A percentile compares a stretch with the other conserved stretches of the same genome.
Conservation (phyloP, 2,888 invertebrate genomes). For the Patella pellucida region DNA sequence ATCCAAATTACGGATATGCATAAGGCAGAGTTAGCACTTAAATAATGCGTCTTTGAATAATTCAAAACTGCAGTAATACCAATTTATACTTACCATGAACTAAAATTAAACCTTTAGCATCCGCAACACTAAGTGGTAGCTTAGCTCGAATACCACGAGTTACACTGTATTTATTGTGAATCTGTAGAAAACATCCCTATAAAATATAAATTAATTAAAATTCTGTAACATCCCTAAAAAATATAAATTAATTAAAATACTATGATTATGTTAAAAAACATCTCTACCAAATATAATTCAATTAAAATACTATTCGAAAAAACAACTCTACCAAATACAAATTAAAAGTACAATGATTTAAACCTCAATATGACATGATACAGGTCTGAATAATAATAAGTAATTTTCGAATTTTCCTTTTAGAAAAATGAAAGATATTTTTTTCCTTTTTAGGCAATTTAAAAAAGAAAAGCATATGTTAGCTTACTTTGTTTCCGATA, state of each 20-base stretch:
- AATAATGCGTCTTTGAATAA: too few species aligned
- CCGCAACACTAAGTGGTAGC: constrained; percentile 57
- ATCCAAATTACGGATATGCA: too few species aligned
- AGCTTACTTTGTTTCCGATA: too few species aligned
- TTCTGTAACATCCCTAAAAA: constrained; percentile 53
- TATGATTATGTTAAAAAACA: constrained; percentile 64
- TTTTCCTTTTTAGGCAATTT: too few species aligned
- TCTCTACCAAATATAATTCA: constrained; percentile 29
- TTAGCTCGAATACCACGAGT: constrained; percentile 54
- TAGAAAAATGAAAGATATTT: too few species aligned
- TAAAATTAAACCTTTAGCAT: constrained; percentile 65
- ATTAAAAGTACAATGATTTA: constrained; percentile 54
- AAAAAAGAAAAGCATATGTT: too few species aligned
- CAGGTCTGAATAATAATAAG: too few species aligned
- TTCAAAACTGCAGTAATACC: not conserved
- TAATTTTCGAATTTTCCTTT: too few species aligned
- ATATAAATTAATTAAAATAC: not conserved
- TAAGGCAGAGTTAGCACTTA: too few species aligned
- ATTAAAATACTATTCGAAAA: constrained; percentile 53
- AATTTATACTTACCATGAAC: constrained; percentile 63
- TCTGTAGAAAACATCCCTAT: constrained; percentile 61
- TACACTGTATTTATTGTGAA: constrained; percentile 66
- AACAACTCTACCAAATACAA: constrained; percentile 44
- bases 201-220: not conserved
- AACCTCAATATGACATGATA: constrained; percentile 24